Evolutionary conservation across 1,140 invertebrate species (phyloP).

Genomic region (Pygmarrhopalites habei): DNA sequence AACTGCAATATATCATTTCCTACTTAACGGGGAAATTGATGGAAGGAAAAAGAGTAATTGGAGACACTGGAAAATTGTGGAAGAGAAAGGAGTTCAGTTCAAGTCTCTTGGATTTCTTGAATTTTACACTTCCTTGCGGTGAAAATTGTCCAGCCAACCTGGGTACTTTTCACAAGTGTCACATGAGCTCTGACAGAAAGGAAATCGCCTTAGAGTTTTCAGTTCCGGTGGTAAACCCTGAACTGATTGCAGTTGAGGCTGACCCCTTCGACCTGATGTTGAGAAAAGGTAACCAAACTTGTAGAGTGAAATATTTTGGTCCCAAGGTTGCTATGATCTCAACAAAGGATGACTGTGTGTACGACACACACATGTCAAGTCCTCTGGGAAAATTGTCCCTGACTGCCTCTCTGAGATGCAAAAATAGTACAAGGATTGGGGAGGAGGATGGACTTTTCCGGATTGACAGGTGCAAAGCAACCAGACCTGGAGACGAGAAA

Average conservation of each 20-base stretch:
- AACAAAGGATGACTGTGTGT: slow-evolving; percentile 16
- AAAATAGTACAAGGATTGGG: neutral
- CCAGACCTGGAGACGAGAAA: neutral
- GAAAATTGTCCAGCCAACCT: slow-evolving; percentile 3
- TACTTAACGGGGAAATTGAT: slow-evolving; percentile 1
- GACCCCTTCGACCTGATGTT: slow-evolving; percentile 21
- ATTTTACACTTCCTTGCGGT: slow-evolving; percentile 12
- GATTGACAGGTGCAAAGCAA: neutral
- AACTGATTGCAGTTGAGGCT: slow-evolving; percentile 18
- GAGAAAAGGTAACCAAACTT: slow-evolving; percentile 15
- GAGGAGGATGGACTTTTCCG: neutral
- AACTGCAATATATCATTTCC: neutral
- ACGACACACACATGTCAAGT: no score
- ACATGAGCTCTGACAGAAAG: neutral
- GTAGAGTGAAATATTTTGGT: slow-evolving; percentile 16
- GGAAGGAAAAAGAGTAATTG: neutral
- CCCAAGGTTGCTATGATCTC: slow-evolving; percentile 15
- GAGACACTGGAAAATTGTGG: slow-evolving; percentile 4
- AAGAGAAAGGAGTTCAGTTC: slow-evolving; percentile 2
- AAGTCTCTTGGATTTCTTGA: slow-evolving; percentile 9
- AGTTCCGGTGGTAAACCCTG: slow-evolving; percentile 8
- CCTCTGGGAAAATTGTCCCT: no score
- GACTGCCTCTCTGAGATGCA: neutral
- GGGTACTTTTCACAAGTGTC: neutral
- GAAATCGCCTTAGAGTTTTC: slow-evolving; percentile 9